Conservation (phyloP, 2,888 invertebrate genomes). For the Aphodius granarius region DNA sequence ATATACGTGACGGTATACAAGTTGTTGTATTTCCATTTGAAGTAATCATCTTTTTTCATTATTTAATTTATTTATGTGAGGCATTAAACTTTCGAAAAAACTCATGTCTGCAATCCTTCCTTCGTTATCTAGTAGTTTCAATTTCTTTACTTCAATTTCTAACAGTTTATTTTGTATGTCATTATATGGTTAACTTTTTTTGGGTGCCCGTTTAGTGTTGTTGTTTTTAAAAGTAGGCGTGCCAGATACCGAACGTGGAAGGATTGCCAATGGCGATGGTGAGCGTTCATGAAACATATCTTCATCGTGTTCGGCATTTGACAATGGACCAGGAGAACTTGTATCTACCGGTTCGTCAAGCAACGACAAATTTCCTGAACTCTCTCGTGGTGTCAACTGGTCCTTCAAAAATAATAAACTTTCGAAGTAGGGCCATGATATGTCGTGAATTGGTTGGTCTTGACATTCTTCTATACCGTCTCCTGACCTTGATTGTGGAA, state of each 20-base stretch:
- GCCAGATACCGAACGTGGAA: neutral
- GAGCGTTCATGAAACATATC: too few species aligned
- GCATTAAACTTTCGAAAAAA: conserved; percentile 8
- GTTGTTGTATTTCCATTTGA: neutral
- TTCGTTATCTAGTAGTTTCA: conserved; percentile 5
- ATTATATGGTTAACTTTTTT: neutral
- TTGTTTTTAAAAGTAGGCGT: neutral
- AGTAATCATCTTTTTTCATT: neutral
- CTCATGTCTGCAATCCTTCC: neutral
- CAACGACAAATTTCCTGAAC: conserved; percentile 24
- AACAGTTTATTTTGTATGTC: neutral
- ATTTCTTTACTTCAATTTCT: neutral
- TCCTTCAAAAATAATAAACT: conserved; percentile 30
- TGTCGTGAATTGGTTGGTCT: neutral
- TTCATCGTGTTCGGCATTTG: too few species aligned
- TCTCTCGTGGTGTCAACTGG: conserved; percentile 29
- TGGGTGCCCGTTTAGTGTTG: neutral
- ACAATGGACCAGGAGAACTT: neutral
- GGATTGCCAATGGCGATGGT: neutral
- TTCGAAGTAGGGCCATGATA: conserved; percentile 29
- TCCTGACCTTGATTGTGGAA: conserved; percentile 27
- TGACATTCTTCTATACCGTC: conserved; percentile 13
- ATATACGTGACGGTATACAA: neutral
- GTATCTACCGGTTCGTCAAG: neutral
- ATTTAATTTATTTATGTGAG: neutral